These are phyloP conservation scores for Diorhabda sublineata DNA, from an alignment of 1,140 invertebrate genomes.

Conservation along the genomic window DNA sequence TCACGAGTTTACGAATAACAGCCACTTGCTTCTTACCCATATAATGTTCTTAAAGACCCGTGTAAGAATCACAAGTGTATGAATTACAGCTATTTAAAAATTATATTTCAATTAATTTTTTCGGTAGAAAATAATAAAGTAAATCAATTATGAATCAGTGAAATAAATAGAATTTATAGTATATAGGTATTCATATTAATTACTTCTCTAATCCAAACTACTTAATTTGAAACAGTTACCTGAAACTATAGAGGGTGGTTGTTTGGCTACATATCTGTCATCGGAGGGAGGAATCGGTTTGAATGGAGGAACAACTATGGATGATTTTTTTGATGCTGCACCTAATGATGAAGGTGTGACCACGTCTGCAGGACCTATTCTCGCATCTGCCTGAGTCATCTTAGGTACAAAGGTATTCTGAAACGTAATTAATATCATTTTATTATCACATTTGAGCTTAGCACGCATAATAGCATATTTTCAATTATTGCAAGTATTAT, in stretches of 20 bases:
- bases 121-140: no score
- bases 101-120: no score
- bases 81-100: no score
- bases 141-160: no score
- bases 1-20: no score
- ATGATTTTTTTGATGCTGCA: conserved; percentile 12
- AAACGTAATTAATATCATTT: neutral
- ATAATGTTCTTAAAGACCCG: no score
- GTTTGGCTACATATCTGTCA: conserved; percentile 46
- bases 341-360: conserved; percentile 16
- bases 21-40: no score
- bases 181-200: no score
- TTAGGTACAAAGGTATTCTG: conserved; percentile 3
- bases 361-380: neutral
- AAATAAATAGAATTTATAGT: no score
- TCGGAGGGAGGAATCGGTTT: conserved; percentile 67
- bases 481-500: neutral
- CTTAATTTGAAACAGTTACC: neutral
- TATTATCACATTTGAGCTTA: neutral
- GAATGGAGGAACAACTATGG: conserved; percentile 60
- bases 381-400: neutral
- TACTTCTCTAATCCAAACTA: no score
- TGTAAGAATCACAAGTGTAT: no score
- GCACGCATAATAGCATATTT: neutral
- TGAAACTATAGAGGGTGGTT: conserved; percentile 42